These are phyloP conservation scores for Spodoptera littoralis DNA, from an alignment of 2,888 invertebrate species.

Conservation along the genomic window DNA sequence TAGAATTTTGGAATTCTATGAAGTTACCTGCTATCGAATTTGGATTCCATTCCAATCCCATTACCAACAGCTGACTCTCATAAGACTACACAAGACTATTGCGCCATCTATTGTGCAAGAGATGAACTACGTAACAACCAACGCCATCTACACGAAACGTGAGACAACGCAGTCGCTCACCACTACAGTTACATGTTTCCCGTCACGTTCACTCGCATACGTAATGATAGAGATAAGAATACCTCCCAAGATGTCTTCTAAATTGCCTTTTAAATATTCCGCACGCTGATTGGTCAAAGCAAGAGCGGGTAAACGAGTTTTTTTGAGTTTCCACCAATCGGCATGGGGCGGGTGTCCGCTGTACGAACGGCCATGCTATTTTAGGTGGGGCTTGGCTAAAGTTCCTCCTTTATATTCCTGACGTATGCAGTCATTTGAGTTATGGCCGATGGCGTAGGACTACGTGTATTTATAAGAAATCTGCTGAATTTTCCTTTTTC, in stretches of 20 bases:
- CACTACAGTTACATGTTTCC: constrained; percentile 68
- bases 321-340: constrained; percentile 78
- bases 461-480: constrained; percentile 81
- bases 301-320: constrained; percentile 72
- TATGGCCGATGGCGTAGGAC: constrained; percentile 83
- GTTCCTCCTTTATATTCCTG: constrained; percentile 87
- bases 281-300: constrained; percentile 81
- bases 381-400: constrained; percentile 80
- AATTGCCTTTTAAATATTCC: constrained; percentile 77
- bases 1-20: constrained; percentile 32
- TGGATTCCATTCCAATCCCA: constrained; percentile 62
- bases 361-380: constrained; percentile 83
- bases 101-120: constrained; percentile 71
- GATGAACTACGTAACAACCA: constrained; percentile 68
- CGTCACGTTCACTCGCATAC: constrained; percentile 71
- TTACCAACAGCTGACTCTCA: constrained; percentile 69
- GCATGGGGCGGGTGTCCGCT: constrained; percentile 66
- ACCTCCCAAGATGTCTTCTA: constrained; percentile 75
- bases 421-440: constrained; percentile 87
- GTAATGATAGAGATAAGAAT: constrained; percentile 75
- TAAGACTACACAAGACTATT: constrained; percentile 44
- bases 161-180: constrained; percentile 58
- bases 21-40: constrained; percentile 32
- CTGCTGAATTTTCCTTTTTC: constrained; percentile 74
- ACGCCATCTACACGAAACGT: constrained; percentile 75